Evolutionary conservation across 2,888 invertebrate genomes (phyloP).

Genomic region (Sarcophaga subvicina): DNA sequence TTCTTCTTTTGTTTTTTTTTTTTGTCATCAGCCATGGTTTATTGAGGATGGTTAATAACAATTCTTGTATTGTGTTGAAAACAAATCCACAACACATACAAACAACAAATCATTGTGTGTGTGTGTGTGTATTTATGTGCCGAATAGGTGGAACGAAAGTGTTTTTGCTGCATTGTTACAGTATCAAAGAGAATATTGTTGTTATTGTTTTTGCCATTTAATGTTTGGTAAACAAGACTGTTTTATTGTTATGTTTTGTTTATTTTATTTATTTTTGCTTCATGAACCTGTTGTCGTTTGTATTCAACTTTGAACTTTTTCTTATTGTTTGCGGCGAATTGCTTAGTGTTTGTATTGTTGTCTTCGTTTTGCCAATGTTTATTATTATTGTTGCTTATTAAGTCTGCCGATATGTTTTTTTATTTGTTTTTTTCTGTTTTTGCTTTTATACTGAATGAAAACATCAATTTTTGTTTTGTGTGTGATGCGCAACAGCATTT

Average conservation of each 20-base stretch:
- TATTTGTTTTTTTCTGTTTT: slow-evolving; percentile 7
- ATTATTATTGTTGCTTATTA: neutral
- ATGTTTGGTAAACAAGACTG: neutral
- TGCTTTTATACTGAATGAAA: slow-evolving; percentile 1
- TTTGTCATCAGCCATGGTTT: slow-evolving; percentile 3
- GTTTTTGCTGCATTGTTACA: slow-evolving; percentile 9
- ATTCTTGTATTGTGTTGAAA: slow-evolving; percentile 2
- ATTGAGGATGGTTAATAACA: slow-evolving; percentile 12
- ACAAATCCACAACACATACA: too few relatives aligned
- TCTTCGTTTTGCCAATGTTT: neutral
- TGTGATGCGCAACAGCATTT: slow-evolving; percentile 39
- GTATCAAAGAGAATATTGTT: neutral
- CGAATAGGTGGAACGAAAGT: neutral
- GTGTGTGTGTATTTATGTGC: neutral
- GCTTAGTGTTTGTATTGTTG: neutral
- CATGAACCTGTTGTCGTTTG: neutral
- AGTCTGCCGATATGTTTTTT: neutral
- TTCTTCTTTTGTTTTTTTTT: neutral
- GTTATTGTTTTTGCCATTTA: slow-evolving; percentile 14
- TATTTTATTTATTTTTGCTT: neutral
- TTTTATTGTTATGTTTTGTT: slow-evolving; percentile 10
- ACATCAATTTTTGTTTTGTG: slow-evolving; percentile 30
- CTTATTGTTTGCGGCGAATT: slow-evolving; percentile 32
- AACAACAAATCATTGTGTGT: too few relatives aligned
- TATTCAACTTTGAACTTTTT: slow-evolving; percentile 46